Evolutionary conservation across 2,113 vertebrate species (phyloP), one percentile per base, ranked within the genome.

Genomic region (Corvus cornix): DNA sequence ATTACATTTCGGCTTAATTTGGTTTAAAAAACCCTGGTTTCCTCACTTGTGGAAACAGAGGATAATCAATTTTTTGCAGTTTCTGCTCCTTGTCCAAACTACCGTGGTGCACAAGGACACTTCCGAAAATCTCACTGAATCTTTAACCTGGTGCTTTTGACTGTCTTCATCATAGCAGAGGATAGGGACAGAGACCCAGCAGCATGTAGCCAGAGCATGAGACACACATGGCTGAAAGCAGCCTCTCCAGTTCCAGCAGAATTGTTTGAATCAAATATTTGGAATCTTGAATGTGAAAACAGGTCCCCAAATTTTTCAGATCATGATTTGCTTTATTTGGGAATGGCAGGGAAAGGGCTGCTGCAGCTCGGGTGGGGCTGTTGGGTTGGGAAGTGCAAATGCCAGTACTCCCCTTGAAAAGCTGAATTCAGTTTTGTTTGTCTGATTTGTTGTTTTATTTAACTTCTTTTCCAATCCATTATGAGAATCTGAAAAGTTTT

Each of bases 1-100:
- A 93, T 97, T 95, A 78, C 82, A 77, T 95, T 89, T 79, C 11
- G n/a, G 26, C 73, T 94, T 95, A 94, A 94, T 96, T 96, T 93
- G 76, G 22, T 84, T 69, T 59, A 24, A 93, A 82, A 95, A 60
- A 24, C 31, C 63, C 75, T 46, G 39, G 37, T 93, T 93, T 96
- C 86, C 73, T 81, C 77, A 60, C 74, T 82, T 37, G 43, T 26
- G 51, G 64, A 76, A 93, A 74, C 68, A 85, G 81, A 85, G 58
- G 60, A 72, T 62, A 96, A 96, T 92, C 55, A 37, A 37, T 96
- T 95, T 77, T 94, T 92, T 2, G 1, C 84, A 87, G 86, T 94
- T 95, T 63, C 81, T 90, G n/a, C 49, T 81, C 30, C 69, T 87
- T 91, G 35, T 49, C 58, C 63, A 37, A 67, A 82, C 27, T 55